Evolutionary conservation across 1,140 invertebrate genomes (phyloP).

Genomic region (Lamellibrachia luymesi): DNA sequence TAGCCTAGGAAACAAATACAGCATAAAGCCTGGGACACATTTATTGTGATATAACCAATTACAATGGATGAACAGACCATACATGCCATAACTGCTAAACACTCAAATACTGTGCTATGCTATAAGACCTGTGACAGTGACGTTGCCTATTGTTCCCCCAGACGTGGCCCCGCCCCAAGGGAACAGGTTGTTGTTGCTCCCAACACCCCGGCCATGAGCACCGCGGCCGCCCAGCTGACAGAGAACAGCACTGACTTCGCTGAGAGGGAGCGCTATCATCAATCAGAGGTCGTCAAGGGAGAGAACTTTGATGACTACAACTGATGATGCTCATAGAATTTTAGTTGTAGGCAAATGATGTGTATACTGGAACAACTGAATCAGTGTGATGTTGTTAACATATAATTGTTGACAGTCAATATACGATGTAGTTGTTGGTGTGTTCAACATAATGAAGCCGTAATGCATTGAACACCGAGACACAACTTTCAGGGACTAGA

Average conservation of each 20-base stretch:
- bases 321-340: background rate
- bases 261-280: slow-evolving; percentile 85
- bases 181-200: slow-evolving; percentile 89
- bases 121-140: background rate
- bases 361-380: background rate
- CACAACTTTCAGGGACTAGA: background rate
- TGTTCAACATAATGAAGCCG: background rate
- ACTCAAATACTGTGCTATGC: too few species aligned
- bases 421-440: background rate
- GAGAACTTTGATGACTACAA: slow-evolving; percentile 52
- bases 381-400: background rate
- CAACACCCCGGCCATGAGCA: slow-evolving; percentile 75
- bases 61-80: too few species aligned
- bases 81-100: too few species aligned
- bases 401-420: background rate
- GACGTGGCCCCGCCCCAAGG: slow-evolving; percentile 36
- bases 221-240: slow-evolving; percentile 81
- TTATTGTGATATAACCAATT: too few species aligned
- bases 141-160: slow-evolving; percentile 26
- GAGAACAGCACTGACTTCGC: slow-evolving; percentile 95
- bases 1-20: too few species aligned
- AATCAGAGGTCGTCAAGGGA: slow-evolving; percentile 59
- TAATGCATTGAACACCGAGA: background rate
- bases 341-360: background rate
- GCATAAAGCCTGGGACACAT: too few species aligned